Conservation (phyloP, 2,797 vertebrate species). For the Oceanodroma leucorhoa region DNA sequence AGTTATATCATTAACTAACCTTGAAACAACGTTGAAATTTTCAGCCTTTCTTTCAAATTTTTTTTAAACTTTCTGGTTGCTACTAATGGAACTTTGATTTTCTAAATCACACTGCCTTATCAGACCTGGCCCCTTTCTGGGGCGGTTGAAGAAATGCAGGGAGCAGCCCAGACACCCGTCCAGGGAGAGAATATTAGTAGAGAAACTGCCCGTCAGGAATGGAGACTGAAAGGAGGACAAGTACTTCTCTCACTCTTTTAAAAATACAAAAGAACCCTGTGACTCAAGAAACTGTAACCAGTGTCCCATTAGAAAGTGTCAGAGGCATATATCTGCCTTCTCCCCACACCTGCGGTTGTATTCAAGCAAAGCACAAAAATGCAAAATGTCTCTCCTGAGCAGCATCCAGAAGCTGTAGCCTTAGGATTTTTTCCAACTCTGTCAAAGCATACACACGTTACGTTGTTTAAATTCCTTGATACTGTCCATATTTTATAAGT, state of each 20-base stretch:
- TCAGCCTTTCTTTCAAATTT: not conserved
- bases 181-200: not conserved
- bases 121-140: not conserved
- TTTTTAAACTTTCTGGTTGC: not conserved
- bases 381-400: not conserved
- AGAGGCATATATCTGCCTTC: not conserved
- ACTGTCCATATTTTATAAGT: not conserved
- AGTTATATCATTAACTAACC: not conserved
- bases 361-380: not conserved
- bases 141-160: not conserved
- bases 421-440: not conserved
- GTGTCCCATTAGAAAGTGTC: not conserved
- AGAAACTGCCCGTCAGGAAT: not conserved
- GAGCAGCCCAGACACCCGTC: not conserved
- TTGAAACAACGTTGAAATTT: not conserved
- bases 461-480: not conserved
- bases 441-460: rapidly evolving
- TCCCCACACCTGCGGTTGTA: not conserved
- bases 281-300: not conserved
- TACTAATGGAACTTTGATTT: not conserved
- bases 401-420: not conserved
- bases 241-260: not conserved
- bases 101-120: not conserved
- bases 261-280: not conserved
- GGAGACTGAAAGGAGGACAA: not conserved